These are phyloP conservation scores for Serrognathus titanus DNA, from an alignment of 2,888 invertebrate genomes.

Conservation along the genomic window DNA sequence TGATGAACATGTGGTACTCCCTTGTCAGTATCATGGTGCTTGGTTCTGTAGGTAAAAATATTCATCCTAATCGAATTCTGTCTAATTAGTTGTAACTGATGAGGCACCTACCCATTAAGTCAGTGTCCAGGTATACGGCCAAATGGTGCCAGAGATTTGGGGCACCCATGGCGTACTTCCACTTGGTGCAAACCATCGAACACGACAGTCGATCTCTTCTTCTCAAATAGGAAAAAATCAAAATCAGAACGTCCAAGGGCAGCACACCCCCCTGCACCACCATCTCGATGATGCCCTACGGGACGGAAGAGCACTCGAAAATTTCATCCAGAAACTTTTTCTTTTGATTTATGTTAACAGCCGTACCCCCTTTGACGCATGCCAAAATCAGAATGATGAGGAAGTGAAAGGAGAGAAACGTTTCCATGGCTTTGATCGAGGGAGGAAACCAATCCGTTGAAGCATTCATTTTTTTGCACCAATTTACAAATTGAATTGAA, in stretches of 20 bases:
- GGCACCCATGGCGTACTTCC: slow-evolving; percentile 36
- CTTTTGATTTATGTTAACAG: no score
- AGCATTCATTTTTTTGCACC: no score
- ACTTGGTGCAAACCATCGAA: slow-evolving; percentile 37
- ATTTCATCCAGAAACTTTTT: no score
- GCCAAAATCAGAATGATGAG: no score
- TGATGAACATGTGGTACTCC: slow-evolving; percentile 49
- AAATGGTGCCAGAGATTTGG: slow-evolving; percentile 39
- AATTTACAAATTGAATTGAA: no score
- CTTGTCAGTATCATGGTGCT: slow-evolving; percentile 36
- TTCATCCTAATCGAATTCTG: no score
- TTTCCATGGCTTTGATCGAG: no score
- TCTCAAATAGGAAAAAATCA: slow-evolving; percentile 37
- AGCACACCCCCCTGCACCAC: slow-evolving; percentile 28
- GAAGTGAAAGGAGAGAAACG: no score
- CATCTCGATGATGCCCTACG: no score
- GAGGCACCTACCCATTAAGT: slow-evolving; percentile 33
- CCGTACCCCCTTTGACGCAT: no score
- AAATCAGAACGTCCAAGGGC: slow-evolving; percentile 35
- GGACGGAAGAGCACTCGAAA: no score
- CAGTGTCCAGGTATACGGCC: slow-evolving; percentile 38
- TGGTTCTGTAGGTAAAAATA: slow-evolving; percentile 38
- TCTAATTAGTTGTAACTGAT: background rate
- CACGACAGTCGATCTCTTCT: slow-evolving; percentile 39
- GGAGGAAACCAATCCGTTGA: no score